Evolutionary conservation across 2,113 vertebrate genomes (phyloP).

Genomic region (Oophaga pumilio): DNA sequence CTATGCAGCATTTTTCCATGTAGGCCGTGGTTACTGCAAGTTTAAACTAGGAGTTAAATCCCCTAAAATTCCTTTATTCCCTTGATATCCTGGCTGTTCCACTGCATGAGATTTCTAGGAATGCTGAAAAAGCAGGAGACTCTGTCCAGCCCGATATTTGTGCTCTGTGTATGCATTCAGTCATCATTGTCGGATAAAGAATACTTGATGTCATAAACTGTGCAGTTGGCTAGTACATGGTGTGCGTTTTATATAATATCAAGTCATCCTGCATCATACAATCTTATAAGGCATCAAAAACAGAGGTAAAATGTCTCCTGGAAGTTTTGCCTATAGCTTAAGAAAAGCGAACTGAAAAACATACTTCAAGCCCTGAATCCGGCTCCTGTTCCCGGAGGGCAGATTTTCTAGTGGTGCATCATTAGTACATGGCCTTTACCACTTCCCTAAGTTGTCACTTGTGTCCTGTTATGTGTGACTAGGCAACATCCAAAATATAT

Average conservation of each 20-base stretch:
- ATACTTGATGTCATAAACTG: slow-evolving; percentile 5
- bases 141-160: slow-evolving; percentile 1
- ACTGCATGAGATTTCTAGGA: slow-evolving; percentile 73
- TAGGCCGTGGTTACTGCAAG: slow-evolving; percentile 69
- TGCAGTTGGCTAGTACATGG: neutral
- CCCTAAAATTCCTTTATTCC: slow-evolving; percentile 74
- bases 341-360: neutral
- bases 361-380: neutral
- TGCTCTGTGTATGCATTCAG: slow-evolving; percentile 7
- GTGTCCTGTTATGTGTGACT: neutral
- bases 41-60: slow-evolving; percentile 71
- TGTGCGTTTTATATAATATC: neutral
- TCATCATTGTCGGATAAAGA: slow-evolving; percentile 19
- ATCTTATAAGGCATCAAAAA: neutral
- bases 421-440: neutral
- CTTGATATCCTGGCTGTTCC: slow-evolving; percentile 69
- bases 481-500: neutral
- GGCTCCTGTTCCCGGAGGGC: neutral
- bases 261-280: slow-evolving; percentile 1
- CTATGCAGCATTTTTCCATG: slow-evolving; percentile 59
- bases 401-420: neutral
- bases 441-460: neutral
- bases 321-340: neutral
- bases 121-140: slow-evolving; percentile 66
- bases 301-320: neutral